A percentile compares a stretch with the other conserved stretches of the same genome.
Evolutionary conservation across 1,140 invertebrate species (phyloP).

Genomic region (Theocolax elegans): DNA sequence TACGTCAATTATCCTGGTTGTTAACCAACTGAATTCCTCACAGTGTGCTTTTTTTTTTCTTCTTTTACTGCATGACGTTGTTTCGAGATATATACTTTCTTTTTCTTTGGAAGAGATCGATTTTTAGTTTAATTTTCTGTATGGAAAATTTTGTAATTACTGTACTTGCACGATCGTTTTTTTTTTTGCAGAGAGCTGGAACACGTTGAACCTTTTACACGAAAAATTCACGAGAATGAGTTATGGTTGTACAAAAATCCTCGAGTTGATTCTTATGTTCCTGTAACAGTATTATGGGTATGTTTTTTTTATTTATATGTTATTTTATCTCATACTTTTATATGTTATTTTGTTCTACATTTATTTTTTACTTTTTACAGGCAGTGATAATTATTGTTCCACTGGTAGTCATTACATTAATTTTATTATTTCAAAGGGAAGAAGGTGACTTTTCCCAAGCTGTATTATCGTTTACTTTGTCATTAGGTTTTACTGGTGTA

Average conservation of each 20-base stretch:
- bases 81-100: neutral
- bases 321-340: constrained; percentile 52
- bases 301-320: constrained; percentile 20
- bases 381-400: constrained; percentile 75
- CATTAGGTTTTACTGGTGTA: constrained; percentile 78
- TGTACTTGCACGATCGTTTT: constrained; percentile 53
- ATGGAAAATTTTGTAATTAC: neutral
- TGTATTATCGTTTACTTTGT: constrained; percentile 71
- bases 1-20: neutral
- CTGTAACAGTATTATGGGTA: constrained; percentile 75
- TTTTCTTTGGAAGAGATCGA: neutral
- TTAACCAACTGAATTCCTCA: neutral
- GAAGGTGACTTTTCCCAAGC: constrained; percentile 75
- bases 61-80: neutral
- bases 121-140: neutral
- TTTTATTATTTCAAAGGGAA: constrained; percentile 72
- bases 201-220: constrained; percentile 75
- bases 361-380: constrained; percentile 51
- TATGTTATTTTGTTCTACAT: constrained; percentile 64
- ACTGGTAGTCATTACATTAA: constrained; percentile 69
- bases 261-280: constrained; percentile 75
- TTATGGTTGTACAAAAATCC: constrained; percentile 86
- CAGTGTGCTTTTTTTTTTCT: neutral
- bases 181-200: constrained; percentile 73
- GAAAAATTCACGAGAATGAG: constrained; percentile 82